Evolutionary conservation across 2,888 invertebrate species (phyloP), one percentile per base, ranked within the genome.

Genomic region (Orthosia cruda): DNA sequence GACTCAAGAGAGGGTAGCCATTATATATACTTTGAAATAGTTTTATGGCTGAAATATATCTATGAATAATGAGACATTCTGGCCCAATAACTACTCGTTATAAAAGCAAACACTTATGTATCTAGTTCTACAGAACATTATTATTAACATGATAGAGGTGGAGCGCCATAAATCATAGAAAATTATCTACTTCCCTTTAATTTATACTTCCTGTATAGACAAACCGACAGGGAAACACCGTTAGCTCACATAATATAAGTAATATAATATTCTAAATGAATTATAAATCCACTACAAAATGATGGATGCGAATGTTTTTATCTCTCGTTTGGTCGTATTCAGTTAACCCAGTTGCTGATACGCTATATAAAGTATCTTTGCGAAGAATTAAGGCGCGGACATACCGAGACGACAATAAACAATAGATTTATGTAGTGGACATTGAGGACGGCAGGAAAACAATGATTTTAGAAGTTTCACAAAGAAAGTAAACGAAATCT

Each of bases 321-420:
- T 89, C 85, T 86, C 69, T 61, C 73, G 71, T 85, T 86, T 86
- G 87, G 87, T 87, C 86, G 83, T 82, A 89, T 89, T 88, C 88
- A 90, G 90, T 91, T 94, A 94, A 93, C 92, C 93, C 90, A 92
- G 89, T 93, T 91, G 89, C 91, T 76, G 87, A 85, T 89, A 86
- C 87, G 81, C 80, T 73, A 85, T 87, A 92, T 93, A 91, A 92
- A 93, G 92, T 90, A 89, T 88, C 87, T 85, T 86, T 65, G 78
- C 71, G 81, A 76, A 86, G 80, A 72, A 70, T 82, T 74, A 79
- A 63, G 86, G 54, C 50, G 74, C 15, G 61, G 59, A 62, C 74
- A 76, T 12, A 52, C n/a, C n/a, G 59, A 2, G 12, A 40, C 1
- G 3, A 47, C 58, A 64, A 65, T 32, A 70, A 70, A 77, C 55